Base-by-base conservation (phyloP, 2,888 invertebrate genomes). In the Blastobasis lacticolella region DNA sequence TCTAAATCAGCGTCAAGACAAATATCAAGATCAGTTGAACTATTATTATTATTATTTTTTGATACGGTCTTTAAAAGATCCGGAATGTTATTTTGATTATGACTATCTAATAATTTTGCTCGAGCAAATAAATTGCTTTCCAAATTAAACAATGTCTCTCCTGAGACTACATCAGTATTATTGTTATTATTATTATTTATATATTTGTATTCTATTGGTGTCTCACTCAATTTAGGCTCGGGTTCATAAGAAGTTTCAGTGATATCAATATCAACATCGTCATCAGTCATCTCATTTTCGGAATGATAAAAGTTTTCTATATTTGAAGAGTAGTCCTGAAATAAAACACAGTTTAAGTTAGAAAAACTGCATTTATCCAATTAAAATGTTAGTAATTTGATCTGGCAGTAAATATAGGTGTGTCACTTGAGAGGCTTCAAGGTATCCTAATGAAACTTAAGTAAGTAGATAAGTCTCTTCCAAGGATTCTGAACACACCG, bases 241-340 rank as follows among this genome's bases (percentile, higher is more conserved):
- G 66, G 56, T 55, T 81, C 76, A 59, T 71, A 73, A 7, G 67
- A 61, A 52, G 73, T 59, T 53, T 83, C 84, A 10, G 75, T 74
- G 42, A 81, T 78, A 58, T 89, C 83, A 69, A 80, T 62, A 67
- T 88, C 84, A 57, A 87, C 66, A 68, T 89, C 88, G 66, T 89
- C 87, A 57, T 86, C 82, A 51, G 86, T 86, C 75, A 88, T 82
- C 59, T 90, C 89, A 81, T 87, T 88, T 74, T 89, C 86, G n/a
- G 85, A 86, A 55, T 80, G 85, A 66, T 85, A 86, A 67, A 78
- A 83, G 56, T 82, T 80, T 65, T 87, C 88, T 63, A 87, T 84
- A 54, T 78, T 84, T 59, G 84, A 74, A 51, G 87, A 84, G 65
- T 88, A 89, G 57, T 89, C 88, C 88, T 89, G 70, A 41, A 72